Evolutionary conservation across 2,113 vertebrate species (phyloP), one percentile per base, ranked within the genome.

Genomic region (Myotis brandtii): DNA sequence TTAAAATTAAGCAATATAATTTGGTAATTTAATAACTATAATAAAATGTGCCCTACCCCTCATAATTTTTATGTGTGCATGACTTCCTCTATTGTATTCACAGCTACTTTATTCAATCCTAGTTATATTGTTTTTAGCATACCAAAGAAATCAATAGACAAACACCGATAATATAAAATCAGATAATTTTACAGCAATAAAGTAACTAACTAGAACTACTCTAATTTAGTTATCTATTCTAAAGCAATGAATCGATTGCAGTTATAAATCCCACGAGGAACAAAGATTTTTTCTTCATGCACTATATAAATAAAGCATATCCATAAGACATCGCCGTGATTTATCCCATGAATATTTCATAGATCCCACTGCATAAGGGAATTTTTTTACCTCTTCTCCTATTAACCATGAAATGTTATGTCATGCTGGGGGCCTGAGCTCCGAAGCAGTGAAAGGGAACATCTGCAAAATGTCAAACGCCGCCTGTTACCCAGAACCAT

Each of bases 271-370:
- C 27, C 70, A 40, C 30, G 32, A 87, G 25, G 37, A 9, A 77
- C 16, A 18, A 62, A 50, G 21, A 11, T 40, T 86, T 73, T 90
- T 81, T 81, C 64, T 90, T 83, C 67, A 59, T 18, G 21, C 0
- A 23, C 3, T 76, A 2, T 59, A 34, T 80, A 92, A 90, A 91
- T 93, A 86, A 79, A 59, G 14, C 59, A 23, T 62, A 62, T 52
- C 25, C 32, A 62, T 86, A 82, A 76, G 73, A 88, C 16, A 77
- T 21, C 56, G 12, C 14, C 48, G 52, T 82, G 86, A 82, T 86
- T 72, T 91, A 75, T 9, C 91, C 43, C 48, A 91, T 79, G 73
- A 76, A 89, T 95, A 79, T 90, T 85, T 67, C 66, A 93, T 76
- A 18, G 25, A 72, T 43, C 52, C 46, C 12, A 48, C 40, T 81